Evolutionary conservation across 2,797 vertebrate species (phyloP), one percentile per base, ranked within the genome.

Genomic region (Catostomus latipinnis): DNA sequence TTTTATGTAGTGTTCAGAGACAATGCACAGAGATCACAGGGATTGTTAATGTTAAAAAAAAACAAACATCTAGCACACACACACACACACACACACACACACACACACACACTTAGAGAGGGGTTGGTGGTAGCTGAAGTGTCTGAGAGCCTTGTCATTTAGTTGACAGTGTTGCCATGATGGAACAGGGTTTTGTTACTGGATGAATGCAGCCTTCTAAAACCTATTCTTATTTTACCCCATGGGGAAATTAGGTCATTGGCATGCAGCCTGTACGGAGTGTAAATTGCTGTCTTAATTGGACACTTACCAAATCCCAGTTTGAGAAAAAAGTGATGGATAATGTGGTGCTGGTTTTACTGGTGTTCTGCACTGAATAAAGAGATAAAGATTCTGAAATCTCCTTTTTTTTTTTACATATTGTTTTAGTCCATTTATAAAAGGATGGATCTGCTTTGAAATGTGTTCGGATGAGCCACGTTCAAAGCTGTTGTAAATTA

Each of bases 211-310:
- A 88, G 86, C 70, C 75, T 86, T 83, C 80, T 85, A 86, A 82
- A 71, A 18, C 67, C 66, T 69, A 54, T 79, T 75, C 69, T 82
- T 83, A 79, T 74, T 74, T 83, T 86, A 86, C 85, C 89, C 84
- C 79, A 67, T 74, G 66, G 88, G 88, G 83, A 93, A 93, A 93
- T 93, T 91, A 92, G 91, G 92, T 93, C 92, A 93, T 88, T 82
- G 85, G 87, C 87, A 88, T 88, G 89, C 90, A 89, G 88, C 87
- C 87, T 88, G 90, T 88, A 86, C 82, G 80, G 82, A 52, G 88
- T 92, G 90, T 89, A 90, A 93, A 93, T 91, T 89, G 86, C 89
- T 88, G 88, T 89, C 88, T 90, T 93, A 92, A 94, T 91, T 93
- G 91, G 89, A 91, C 87, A 88, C 87, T 92, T 89, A 90, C 90